Evolutionary conservation across 2,113 vertebrate genomes (phyloP).

Genomic region (Salvelinus fontinalis): DNA sequence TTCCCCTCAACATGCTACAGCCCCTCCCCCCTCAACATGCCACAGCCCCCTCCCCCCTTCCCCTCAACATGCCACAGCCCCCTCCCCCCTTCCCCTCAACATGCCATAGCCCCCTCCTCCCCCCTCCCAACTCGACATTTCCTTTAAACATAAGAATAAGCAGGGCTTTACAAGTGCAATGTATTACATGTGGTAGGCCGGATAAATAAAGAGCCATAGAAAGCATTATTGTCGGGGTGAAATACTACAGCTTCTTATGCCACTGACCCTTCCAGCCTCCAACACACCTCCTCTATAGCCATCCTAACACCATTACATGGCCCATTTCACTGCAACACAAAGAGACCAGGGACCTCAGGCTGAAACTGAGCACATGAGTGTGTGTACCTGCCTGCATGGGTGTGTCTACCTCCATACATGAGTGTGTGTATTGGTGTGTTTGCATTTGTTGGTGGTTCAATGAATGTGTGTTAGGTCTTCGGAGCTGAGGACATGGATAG

Average conservation of each 20-base stretch:
- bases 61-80: too few species aligned
- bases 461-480: background rate
- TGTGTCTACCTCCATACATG: background rate
- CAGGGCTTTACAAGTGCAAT: background rate
- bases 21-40: too few species aligned
- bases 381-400: background rate
- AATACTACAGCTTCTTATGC: background rate
- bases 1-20: too few species aligned
- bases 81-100: too few species aligned
- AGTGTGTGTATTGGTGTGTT: background rate
- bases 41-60: too few species aligned
- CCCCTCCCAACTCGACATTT: background rate
- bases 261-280: background rate
- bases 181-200: background rate
- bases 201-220: background rate
- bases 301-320: conserved; percentile 3
- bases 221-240: background rate
- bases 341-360: background rate
- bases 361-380: background rate
- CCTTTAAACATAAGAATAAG: background rate
- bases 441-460: background rate
- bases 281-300: background rate
- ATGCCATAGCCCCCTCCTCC: background rate
- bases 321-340: conserved; percentile 11
- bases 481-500: background rate